Conservation (phyloP, 2,113 vertebrate species). For the Podarcis cretensis region DNA sequence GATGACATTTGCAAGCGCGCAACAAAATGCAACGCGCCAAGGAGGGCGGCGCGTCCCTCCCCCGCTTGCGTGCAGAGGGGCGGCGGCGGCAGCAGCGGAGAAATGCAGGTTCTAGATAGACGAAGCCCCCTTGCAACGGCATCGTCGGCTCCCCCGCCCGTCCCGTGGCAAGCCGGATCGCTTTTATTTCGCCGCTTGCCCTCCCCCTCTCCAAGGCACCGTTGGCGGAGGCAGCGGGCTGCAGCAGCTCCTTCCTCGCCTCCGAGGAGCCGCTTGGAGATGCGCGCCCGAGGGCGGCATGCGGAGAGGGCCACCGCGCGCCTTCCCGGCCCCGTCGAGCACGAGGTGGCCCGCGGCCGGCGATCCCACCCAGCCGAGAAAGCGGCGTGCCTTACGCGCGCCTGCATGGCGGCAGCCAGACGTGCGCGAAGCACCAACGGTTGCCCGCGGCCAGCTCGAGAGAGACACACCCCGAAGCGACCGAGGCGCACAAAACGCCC, state of each 20-base stretch:
- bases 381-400: background rate
- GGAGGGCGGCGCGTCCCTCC: background rate
- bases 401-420: background rate
- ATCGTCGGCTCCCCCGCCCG: background rate
- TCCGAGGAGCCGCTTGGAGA: background rate
- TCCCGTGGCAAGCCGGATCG: background rate
- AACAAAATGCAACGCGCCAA: slow-evolving; percentile 6
- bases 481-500: background rate
- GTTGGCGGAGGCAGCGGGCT: background rate
- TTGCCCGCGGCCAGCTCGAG: background rate
- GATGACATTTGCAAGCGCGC: background rate
- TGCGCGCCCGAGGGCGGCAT: background rate
- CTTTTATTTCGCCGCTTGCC: background rate
- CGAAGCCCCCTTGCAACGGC: background rate
- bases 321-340: background rate
- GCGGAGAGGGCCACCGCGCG: background rate
- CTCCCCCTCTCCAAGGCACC: background rate
- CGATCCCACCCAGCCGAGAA: background rate
- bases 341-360: background rate
- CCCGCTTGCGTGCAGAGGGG: background rate
- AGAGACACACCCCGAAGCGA: background rate
- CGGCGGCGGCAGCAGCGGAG: background rate
- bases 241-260: background rate
- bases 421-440: background rate
- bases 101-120: background rate